These are phyloP conservation scores for Microcaecilia unicolor DNA, from an alignment of 2,797 vertebrate genomes.

Conservation along the genomic window DNA sequence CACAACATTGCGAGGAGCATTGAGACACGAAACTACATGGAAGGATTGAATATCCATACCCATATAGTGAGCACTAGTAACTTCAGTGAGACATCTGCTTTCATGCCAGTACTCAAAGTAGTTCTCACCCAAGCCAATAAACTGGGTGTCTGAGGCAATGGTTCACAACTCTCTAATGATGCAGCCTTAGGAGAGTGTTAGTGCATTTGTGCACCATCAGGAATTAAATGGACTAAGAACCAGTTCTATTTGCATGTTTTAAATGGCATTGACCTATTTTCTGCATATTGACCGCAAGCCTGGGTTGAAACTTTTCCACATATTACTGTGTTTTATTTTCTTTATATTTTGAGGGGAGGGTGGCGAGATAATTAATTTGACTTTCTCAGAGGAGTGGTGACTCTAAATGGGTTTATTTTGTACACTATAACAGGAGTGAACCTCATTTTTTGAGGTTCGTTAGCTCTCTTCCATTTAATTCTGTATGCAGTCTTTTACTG, in stretches of 20 bases:
- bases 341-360: too few species aligned
- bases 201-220: too few species aligned
- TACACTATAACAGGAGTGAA: too few species aligned
- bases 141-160: slow-evolving; percentile 73
- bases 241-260: slow-evolving; percentile 18
- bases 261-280: slow-evolving; percentile 15
- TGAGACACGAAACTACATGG: slow-evolving; percentile 73
- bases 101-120: slow-evolving; percentile 96
- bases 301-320: slow-evolving; percentile 38
- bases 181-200: too few species aligned
- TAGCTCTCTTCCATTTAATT: too few species aligned
- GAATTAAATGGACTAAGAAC: slow-evolving; percentile 12
- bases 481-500: too few species aligned
- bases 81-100: slow-evolving; percentile 96
- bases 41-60: slow-evolving; percentile 86
- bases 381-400: too few species aligned
- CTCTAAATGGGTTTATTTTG: too few species aligned
- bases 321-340: too few species aligned
- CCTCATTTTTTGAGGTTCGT: too few species aligned
- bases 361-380: too few species aligned
- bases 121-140: slow-evolving; percentile 94
- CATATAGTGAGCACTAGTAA: slow-evolving; percentile 96
- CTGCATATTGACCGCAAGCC: slow-evolving; percentile 28
- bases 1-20: slow-evolving; percentile 85
- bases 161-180: too few species aligned